Percentiles rank a stretch among this genome's conserved stretches.
phyloP scores from a whole-genome alignment of 2,888 invertebrate genomes.

The Leptinotarsa juncta region DNA sequence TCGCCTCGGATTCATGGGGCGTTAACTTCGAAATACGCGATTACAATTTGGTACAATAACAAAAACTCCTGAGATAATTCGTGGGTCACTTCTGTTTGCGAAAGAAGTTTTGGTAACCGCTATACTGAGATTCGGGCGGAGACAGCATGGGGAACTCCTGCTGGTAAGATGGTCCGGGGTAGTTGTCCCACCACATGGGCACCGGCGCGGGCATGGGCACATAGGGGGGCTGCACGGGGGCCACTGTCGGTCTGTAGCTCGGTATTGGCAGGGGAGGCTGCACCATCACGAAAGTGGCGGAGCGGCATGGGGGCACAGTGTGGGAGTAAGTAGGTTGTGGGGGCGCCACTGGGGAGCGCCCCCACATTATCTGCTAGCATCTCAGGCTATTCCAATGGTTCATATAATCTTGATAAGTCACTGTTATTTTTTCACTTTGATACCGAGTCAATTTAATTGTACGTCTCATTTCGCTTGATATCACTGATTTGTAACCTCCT shows the following conservation, averaged over 20 bases:
- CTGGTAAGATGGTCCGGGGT: slow-evolving; percentile 58
- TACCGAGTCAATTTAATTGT: slow-evolving; percentile 95
- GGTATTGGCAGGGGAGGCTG: slow-evolving; percentile 59
- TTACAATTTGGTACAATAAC: slow-evolving; percentile 53
- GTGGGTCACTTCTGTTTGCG: slow-evolving; percentile 63
- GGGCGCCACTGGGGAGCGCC: slow-evolving; percentile 62
- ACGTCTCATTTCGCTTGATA: slow-evolving; percentile 88
- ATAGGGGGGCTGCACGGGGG: slow-evolving; percentile 50
- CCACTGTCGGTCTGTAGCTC: slow-evolving; percentile 46
- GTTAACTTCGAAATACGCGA: slow-evolving; percentile 10
- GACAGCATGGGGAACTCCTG: slow-evolving; percentile 57
- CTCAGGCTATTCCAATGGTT: slow-evolving; percentile 74
- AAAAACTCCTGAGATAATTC: slow-evolving; percentile 50
- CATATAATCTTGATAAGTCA: slow-evolving; percentile 87
- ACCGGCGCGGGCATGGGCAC: slow-evolving; percentile 54
- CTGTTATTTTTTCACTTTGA: slow-evolving; percentile 94
- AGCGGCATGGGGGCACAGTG: slow-evolving; percentile 43
- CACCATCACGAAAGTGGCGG: slow-evolving; percentile 60
- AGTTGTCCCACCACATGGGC: slow-evolving; percentile 61
- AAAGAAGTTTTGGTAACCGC: slow-evolving; percentile 58
- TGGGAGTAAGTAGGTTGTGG: slow-evolving; percentile 50
- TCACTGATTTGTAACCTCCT: slow-evolving; percentile 93
- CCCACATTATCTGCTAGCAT: slow-evolving; percentile 80
- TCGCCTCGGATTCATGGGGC: not conserved
- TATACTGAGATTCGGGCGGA: slow-evolving; percentile 50